These are phyloP conservation scores for Tapera naevia DNA, from an alignment of 2,797 vertebrate species.

Conservation along the genomic window DNA sequence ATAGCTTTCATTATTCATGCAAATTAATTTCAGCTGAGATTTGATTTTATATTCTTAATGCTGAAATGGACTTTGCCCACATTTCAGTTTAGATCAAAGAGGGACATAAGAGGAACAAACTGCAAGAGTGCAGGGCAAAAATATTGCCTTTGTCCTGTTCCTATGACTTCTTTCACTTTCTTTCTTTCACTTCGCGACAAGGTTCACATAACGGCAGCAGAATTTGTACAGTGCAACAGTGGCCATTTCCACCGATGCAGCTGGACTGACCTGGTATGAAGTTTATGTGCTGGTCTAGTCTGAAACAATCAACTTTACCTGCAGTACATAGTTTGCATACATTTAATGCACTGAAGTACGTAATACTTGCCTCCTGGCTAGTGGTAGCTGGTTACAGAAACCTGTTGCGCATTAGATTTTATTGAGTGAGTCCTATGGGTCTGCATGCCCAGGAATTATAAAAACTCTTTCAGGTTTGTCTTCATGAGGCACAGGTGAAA, in stretches of 20 bases:
- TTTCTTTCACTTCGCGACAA: neutral
- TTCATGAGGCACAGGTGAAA: neutral
- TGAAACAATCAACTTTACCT: neutral
- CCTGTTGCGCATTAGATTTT: neutral
- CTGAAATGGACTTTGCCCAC: neutral
- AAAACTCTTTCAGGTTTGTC: neutral
- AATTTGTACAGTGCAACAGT: neutral
- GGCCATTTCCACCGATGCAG: neutral
- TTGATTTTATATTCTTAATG: neutral
- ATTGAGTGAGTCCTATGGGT: neutral
- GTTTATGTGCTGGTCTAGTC: neutral
- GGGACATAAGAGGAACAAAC: neutral
- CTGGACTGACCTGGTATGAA: neutral
- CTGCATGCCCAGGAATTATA: neutral
- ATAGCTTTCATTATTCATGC: neutral
- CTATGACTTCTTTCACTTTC: neutral
- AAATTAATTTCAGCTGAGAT: neutral
- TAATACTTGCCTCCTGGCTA: neutral
- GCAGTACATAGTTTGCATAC: accelerated
- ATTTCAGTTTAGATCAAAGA: neutral
- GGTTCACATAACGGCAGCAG: neutral
- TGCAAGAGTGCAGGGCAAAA: neutral
- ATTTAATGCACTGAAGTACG: neutral
- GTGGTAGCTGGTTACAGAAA: neutral
- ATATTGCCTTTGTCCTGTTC: accelerated